Evolutionary conservation across 2,888 invertebrate species (phyloP), one percentile per base, ranked within the genome.

Genomic region (Sinotaia quadrata): DNA sequence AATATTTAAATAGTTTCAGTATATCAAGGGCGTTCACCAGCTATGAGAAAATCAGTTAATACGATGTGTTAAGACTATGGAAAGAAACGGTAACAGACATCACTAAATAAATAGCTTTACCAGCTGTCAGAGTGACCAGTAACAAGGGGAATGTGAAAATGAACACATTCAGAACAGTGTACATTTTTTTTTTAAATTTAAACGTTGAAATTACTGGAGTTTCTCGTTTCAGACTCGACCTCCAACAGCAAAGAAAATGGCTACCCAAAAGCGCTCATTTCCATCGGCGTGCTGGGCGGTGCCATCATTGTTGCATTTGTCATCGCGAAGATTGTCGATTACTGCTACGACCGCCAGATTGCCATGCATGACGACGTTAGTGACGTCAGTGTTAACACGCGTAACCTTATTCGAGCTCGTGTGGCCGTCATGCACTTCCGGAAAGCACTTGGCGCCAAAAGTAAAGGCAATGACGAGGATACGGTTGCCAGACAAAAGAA

Each of bases 381-480:
- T 57, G 81, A 80, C 68, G 81, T 84, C 56, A 80, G 80, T 47
- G 81, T 83, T 21, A 75, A 78, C 71, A 80, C 78, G 36, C 73
- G 78, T 37, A 66, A 75, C 37, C 68, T 80, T 27, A 77, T 79
- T 18, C 72, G 71, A 1, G 72, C 75, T 21, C 67, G 80, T 47
- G 56, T 80, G 44, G 75, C 78, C 12, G 69, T 79, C 27, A 68
- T 71, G n/a, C 72, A 73, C 41, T 73, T 75, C 41, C 67, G 67
- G 47, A 76, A 73, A 60, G 41, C 41, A n/a, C 8, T 27, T 15
- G 31, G 41, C n/a, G 66, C 44, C 8, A 49, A 57, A 41, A 41
- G 34, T 33, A 66, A 49, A 24, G 31, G 33, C 12, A 36, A 21
- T 24, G 29, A n/a, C 10, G 57, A 58, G 33, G 37, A 56, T 27